Percentiles rank a stretch among this genome's conserved stretches.
Conservation (phyloP, 2,888 invertebrate genomes). For the Drosophila helvetica region DNA sequence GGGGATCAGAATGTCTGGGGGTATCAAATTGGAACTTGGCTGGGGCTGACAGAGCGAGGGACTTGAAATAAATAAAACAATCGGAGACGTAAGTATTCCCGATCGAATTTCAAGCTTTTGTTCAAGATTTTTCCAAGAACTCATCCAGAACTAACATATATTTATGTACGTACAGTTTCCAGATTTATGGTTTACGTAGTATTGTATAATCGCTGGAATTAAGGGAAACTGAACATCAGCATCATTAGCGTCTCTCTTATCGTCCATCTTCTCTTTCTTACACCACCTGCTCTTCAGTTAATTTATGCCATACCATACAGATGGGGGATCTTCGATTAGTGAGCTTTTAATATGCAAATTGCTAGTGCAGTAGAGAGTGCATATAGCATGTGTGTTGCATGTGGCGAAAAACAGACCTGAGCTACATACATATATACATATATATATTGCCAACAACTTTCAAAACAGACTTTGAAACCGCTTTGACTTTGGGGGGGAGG, state of each 20-base stretch:
- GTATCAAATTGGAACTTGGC: too few species aligned
- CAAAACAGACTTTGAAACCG: constrained; percentile 38
- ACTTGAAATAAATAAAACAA: too few species aligned
- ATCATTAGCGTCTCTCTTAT: neutral
- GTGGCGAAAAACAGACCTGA: constrained; percentile 4
- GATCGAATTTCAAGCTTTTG: too few species aligned
- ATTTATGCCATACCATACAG: constrained; percentile 19
- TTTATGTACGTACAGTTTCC: too few species aligned
- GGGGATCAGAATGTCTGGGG: neutral
- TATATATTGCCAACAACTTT: constrained; percentile 36
- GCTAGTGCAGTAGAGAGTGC: constrained; percentile 22
- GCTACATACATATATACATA: neutral
- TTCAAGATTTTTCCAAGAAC: too few species aligned
- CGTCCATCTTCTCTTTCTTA: neutral
- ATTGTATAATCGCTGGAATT: too few species aligned
- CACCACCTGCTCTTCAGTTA: constrained; percentile 1
- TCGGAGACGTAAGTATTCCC: too few species aligned
- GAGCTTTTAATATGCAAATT: constrained; percentile 35
- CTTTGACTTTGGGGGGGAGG: constrained; percentile 20
- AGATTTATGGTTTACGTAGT: too few species aligned
- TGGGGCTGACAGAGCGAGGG: too few species aligned
- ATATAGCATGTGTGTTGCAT: constrained; percentile 2
- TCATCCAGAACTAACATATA: too few species aligned
- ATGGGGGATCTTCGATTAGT: constrained; percentile 13
- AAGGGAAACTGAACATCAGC: too few species aligned